Percentiles rank a stretch among this genome's conserved stretches.
Conservation (phyloP, 2,797 vertebrate genomes). For the Phoxinus dragarum region DNA sequence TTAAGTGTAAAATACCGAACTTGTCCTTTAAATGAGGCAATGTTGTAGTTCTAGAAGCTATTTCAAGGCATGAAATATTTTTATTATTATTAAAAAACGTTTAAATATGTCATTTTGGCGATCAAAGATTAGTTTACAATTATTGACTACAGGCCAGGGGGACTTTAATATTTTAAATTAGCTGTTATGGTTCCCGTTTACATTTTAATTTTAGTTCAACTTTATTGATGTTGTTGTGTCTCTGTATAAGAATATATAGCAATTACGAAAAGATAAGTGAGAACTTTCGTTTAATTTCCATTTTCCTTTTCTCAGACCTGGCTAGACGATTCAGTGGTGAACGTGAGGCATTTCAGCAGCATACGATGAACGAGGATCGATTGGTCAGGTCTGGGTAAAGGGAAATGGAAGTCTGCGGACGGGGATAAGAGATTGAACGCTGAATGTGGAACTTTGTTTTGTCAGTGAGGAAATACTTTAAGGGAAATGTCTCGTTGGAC, state of each 20-base stretch:
- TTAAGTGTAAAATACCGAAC: no score
- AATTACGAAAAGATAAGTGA: not conserved
- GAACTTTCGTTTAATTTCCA: not conserved
- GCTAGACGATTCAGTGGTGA: not conserved
- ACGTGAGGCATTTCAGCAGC: not conserved
- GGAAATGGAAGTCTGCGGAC: conserved; percentile 77
- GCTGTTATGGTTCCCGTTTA: not conserved
- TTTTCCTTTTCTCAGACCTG: not conserved
- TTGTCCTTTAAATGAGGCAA: no score
- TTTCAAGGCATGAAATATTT: no score
- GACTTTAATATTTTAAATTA: no score
- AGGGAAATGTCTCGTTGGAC: not conserved
- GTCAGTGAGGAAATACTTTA: conserved; percentile 15
- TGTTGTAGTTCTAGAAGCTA: no score
- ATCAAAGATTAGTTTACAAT: no score
- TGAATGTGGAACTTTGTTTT: conserved; percentile 36
- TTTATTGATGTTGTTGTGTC: not conserved
- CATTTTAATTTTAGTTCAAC: not conserved
- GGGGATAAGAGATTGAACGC: conserved; percentile 68
- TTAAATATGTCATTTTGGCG: no score
- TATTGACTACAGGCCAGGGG: no score
- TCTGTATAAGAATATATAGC: not conserved
- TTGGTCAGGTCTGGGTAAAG: conserved; percentile 76
- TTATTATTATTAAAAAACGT: no score
- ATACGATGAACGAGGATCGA: conserved; percentile 65